Conservation (phyloP, 2,888 invertebrate species). For the Oxycera nigricornis region DNA sequence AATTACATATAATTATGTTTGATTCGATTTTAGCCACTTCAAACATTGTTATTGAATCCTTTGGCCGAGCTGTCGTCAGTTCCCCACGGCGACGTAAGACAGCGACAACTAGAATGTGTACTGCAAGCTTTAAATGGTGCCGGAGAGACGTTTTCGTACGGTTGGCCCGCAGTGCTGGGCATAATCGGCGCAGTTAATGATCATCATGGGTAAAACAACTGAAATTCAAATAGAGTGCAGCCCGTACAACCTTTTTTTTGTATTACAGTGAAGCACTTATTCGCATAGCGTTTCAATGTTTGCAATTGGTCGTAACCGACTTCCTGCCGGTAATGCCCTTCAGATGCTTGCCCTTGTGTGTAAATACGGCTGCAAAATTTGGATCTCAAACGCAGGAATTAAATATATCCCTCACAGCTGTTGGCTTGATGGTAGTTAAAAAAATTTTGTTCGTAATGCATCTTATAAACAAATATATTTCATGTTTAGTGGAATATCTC, state of each 20-base stretch:
- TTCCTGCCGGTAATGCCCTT: conserved; percentile 92
- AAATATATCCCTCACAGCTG: conserved; percentile 96
- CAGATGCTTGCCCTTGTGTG: conserved; percentile 86
- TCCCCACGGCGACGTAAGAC: conserved; percentile 91
- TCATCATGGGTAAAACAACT: conserved; percentile 77
- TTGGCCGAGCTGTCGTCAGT: conserved; percentile 90
- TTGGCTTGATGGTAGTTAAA: conserved; percentile 85
- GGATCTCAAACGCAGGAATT: conserved; percentile 95
- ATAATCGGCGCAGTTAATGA: conserved; percentile 95
- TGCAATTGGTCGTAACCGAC: conserved; percentile 94
- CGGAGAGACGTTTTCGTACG: conserved; percentile 90
- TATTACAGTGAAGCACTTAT: conserved; percentile 81
- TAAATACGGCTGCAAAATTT: conserved; percentile 93
- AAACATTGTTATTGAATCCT: conserved; percentile 85
- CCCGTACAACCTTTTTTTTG: too few relatives aligned
- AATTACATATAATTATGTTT: conserved; percentile 11
- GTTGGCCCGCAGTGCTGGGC: conserved; percentile 93
- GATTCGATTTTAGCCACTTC: conserved; percentile 69
- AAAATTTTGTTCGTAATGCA: conserved; percentile 17
- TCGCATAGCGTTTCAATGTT: conserved; percentile 93
- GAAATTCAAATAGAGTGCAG: too few relatives aligned
- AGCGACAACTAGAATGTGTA: conserved; percentile 93
- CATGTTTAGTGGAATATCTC: conserved; percentile 94
- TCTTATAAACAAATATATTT: background rate
- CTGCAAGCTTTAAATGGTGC: conserved; percentile 90